A percentile compares a stretch with the other conserved stretches of the same genome.
Conservation (phyloP, 2,888 invertebrate genomes). For the Ischnura elegans region DNA sequence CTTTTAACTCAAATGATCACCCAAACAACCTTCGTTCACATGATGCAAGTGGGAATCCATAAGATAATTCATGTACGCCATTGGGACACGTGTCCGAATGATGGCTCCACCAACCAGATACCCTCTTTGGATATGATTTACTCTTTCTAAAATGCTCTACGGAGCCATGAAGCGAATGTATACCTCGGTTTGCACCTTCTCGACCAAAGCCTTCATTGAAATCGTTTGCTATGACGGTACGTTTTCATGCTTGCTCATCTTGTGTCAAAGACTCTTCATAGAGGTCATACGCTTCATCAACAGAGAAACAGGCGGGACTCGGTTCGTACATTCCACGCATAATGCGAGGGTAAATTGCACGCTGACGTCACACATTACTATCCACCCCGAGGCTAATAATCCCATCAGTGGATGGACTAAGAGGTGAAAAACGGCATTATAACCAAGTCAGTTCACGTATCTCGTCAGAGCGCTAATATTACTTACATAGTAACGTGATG, state of each 20-base stretch:
- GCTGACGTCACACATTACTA: neutral
- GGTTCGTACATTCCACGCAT: neutral
- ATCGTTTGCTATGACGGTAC: neutral
- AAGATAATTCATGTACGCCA: no score
- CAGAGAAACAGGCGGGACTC: constrained; percentile 4
- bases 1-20: no score
- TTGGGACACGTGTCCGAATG: no score
- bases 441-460: neutral
- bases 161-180: neutral
- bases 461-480: neutral
- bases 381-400: constrained; percentile 20
- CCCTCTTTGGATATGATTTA: no score
- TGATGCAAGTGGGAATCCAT: no score
- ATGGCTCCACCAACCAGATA: no score
- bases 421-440: neutral
- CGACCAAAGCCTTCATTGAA: neutral
- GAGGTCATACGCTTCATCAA: constrained; percentile 19
- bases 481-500: neutral
- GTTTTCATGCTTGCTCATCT: neutral
- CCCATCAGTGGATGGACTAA: constrained; percentile 1
- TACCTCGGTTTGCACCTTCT: neutral
- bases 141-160: neutral
- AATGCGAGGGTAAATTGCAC: constrained; percentile 24
- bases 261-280: constrained; percentile 18
- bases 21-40: no score